A percentile compares a stretch with the other conserved stretches of the same genome.
Evolutionary conservation across 2,113 vertebrate genomes (phyloP).

Genomic region (Cariama cristata): DNA sequence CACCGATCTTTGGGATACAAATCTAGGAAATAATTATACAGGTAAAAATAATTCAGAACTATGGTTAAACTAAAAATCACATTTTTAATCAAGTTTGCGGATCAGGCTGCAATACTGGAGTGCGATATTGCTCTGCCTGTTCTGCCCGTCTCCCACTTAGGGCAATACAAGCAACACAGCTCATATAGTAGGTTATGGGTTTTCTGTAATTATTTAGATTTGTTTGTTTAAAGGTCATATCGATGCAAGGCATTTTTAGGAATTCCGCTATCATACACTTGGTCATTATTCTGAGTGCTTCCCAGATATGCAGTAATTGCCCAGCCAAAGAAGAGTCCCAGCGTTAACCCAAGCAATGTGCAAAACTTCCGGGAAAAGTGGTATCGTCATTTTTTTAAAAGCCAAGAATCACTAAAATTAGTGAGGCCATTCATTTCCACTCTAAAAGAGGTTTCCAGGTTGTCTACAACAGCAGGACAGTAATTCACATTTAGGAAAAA

Average conservation of each 20-base stretch:
- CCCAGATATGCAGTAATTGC: background rate
- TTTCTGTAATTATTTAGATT: background rate
- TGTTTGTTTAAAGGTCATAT: background rate
- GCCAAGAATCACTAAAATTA: background rate
- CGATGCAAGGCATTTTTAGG: background rate
- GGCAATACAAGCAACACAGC: background rate
- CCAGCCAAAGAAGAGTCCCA: background rate
- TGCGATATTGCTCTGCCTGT: background rate
- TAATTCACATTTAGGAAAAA: background rate
- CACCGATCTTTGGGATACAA: background rate
- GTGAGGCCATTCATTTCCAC: background rate
- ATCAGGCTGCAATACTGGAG: background rate
- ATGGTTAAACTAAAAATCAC: background rate
- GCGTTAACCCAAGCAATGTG: accelerated
- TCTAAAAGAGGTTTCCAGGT: background rate
- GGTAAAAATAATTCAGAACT: background rate
- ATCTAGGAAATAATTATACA: background rate
- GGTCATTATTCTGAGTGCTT: background rate
- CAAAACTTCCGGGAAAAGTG: background rate
- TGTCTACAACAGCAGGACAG: background rate
- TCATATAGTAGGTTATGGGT: background rate
- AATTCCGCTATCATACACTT: background rate
- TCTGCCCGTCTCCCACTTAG: background rate
- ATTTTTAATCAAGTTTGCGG: background rate
- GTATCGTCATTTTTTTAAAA: background rate